Base-by-base conservation (phyloP, 2,888 invertebrate species). In the Neoaliturus tenellus region DNA sequence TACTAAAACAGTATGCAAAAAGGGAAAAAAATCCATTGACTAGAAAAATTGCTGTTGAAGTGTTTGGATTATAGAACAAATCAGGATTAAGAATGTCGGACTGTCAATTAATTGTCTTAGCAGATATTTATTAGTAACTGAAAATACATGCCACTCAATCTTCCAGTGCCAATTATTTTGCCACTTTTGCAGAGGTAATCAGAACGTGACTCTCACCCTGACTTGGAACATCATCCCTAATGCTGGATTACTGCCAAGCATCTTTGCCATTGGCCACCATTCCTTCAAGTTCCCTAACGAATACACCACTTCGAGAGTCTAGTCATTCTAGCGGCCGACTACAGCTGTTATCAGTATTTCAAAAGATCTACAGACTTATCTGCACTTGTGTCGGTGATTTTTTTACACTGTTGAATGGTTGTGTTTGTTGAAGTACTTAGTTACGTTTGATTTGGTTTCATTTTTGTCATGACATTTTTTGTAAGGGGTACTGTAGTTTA, bases 211-310 rank as follows among this genome's bases (percentile, higher is more conserved):
- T 0, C 92, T 99, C 84, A 96, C 96, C n/a, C 91, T 99, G 51
- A 97, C 98, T 0, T 99, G 98, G 98, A 99, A 99, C 91, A 97
- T 99, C 85, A 98, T 99, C 88, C 99, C 99, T 33, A 99, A 99
- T 91, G 98, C 99, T 86, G 99, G 99, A 58, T 93, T 98, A 82
- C 91, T 99, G 87, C 98, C 98, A 28, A 97, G 96, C 89, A 94
- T 98, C 75, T 94, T 94, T 89, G 95, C 97, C 1, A 91, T 93
- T 84, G 98, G 98, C 35, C 93, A 94, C 84, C 97, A 98, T 90
- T 94, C 94, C 39, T 98, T 99, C 91, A 94, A 95, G 90, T 99
- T 99, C 91, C 99, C 99, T 39, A 91, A 93, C 82, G 96, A 97
- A 88, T 98, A 98, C 90, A 96, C 97, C 23, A 93, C 93, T 35